These are phyloP conservation scores for Bujurquina vittata DNA, from an alignment of 2,113 vertebrate genomes.

Conservation along the genomic window DNA sequence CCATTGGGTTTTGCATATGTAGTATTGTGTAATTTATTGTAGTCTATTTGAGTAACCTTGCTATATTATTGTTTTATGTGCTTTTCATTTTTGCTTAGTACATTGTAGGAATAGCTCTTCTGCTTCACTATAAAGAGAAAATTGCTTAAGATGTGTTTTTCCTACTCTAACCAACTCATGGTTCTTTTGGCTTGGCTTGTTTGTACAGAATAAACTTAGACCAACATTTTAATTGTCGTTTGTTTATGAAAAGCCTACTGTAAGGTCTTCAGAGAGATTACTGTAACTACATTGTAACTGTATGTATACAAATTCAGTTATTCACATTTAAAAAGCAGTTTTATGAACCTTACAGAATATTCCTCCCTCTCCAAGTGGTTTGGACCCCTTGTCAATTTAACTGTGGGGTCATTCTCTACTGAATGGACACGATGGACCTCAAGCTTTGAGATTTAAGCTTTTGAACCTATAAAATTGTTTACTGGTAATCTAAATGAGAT, in stretches of 20 bases:
- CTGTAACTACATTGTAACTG: conserved; percentile 74
- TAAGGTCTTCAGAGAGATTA: conserved; percentile 66
- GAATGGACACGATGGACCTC: conserved; percentile 58
- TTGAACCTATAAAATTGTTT: conserved; percentile 74
- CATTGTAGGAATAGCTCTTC: conserved; percentile 70
- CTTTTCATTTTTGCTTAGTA: conserved; percentile 64
- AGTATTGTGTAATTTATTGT: conserved; percentile 77
- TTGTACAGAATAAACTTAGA: conserved; percentile 78
- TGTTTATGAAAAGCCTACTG: conserved; percentile 68
- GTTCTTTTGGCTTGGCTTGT: conserved; percentile 77
- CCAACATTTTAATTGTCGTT: conserved; percentile 74
- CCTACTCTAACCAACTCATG: conserved; percentile 65
- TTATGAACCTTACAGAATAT: conserved; percentile 43
- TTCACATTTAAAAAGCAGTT: conserved; percentile 61
- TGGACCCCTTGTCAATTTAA: conserved; percentile 41
- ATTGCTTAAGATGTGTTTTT: conserved; percentile 73
- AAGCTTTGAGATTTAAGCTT: conserved; percentile 62
- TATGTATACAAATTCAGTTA: conserved; percentile 70
- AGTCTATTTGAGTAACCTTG: conserved; percentile 73
- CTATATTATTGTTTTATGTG: conserved; percentile 62
- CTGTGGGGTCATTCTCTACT: conserved; percentile 40
- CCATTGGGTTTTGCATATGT: conserved; percentile 69
- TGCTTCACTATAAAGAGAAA: conserved; percentile 71
- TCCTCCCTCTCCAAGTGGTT: conserved; percentile 39
- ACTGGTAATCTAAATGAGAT: conserved; percentile 63